phyloP scores from a whole-genome alignment of 2,888 invertebrate genomes.

The Mythimna impura region DNA sequence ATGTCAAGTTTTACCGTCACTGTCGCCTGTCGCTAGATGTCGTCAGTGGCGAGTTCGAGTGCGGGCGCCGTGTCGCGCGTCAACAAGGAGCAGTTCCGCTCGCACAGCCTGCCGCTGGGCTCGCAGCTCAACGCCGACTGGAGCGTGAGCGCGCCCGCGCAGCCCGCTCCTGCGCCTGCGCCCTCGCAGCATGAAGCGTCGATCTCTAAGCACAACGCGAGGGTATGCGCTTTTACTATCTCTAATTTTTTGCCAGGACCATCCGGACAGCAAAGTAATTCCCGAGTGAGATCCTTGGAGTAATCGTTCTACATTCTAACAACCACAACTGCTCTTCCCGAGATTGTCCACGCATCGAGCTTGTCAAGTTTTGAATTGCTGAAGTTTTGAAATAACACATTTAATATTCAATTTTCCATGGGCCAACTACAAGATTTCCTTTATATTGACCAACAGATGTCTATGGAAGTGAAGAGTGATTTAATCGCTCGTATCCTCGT shows the following conservation, averaged over 20 bases:
- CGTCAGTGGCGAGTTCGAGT: constrained; percentile 53
- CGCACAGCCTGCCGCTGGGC: constrained; percentile 91
- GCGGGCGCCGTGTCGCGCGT: constrained; percentile 48
- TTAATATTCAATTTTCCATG: constrained; percentile 59
- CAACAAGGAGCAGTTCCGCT: constrained; percentile 90
- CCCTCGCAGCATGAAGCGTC: constrained; percentile 66
- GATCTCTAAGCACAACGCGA: constrained; percentile 81
- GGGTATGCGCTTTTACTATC: constrained; percentile 70
- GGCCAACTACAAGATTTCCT: constrained; percentile 71
- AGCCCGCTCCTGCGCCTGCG: constrained; percentile 67
- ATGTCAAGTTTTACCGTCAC: constrained; percentile 10
- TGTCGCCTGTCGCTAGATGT: constrained; percentile 49
- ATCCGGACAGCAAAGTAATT: constrained; percentile 34
- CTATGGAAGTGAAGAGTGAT: constrained; percentile 72
- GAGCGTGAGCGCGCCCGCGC: constrained; percentile 71
- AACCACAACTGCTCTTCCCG: constrained; percentile 26
- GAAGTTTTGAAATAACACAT: constrained; percentile 49
- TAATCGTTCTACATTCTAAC: constrained; percentile 36
- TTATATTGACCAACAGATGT: constrained; percentile 77
- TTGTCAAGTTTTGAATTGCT: constrained; percentile 61
- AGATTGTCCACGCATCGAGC: constrained; percentile 54
- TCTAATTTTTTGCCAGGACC: constrained; percentile 38
- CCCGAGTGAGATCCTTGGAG: constrained; percentile 20
- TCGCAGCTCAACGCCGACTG: constrained; percentile 88
- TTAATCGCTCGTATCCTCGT: constrained; percentile 71